phyloP scores from a whole-genome alignment of 2,797 vertebrate species.

The Myotis pilosus region DNA sequence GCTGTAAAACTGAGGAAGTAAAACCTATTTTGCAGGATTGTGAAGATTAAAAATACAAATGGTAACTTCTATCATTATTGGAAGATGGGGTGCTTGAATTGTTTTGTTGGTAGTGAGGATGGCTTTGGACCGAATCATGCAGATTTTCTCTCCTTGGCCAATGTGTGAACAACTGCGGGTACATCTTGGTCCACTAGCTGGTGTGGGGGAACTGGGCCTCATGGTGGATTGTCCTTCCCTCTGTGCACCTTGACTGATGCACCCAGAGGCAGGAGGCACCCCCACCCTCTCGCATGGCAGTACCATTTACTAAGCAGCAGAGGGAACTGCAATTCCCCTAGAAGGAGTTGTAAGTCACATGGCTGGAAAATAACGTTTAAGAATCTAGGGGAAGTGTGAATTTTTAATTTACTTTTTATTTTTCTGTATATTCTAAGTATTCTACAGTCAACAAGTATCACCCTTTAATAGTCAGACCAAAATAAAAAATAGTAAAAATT shows the following conservation, averaged over 20 bases:
- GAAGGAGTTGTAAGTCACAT: background rate
- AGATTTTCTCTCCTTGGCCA: background rate
- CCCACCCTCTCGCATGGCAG: rapidly evolving
- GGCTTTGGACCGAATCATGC: background rate
- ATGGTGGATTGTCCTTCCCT: background rate
- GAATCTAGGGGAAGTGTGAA: background rate
- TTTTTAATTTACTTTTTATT: background rate
- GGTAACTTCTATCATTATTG: background rate
- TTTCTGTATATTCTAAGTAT: background rate
- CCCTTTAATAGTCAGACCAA: background rate
- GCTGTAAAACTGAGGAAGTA: background rate
- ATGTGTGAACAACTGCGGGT: background rate
- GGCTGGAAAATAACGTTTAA: background rate
- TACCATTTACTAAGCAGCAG: background rate
- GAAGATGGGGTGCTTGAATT: background rate
- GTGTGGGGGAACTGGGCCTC: background rate
- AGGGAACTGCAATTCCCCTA: background rate
- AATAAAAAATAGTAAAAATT: constrained; percentile 7
- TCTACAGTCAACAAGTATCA: background rate
- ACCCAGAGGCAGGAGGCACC: background rate
- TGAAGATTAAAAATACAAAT: background rate
- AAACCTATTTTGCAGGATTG: background rate
- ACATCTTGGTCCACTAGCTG: background rate
- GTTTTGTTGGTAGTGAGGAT: background rate
- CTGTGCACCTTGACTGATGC: background rate